Base-by-base conservation (phyloP, 1,140 invertebrate species). In the Drosophila fuyamai region DNA sequence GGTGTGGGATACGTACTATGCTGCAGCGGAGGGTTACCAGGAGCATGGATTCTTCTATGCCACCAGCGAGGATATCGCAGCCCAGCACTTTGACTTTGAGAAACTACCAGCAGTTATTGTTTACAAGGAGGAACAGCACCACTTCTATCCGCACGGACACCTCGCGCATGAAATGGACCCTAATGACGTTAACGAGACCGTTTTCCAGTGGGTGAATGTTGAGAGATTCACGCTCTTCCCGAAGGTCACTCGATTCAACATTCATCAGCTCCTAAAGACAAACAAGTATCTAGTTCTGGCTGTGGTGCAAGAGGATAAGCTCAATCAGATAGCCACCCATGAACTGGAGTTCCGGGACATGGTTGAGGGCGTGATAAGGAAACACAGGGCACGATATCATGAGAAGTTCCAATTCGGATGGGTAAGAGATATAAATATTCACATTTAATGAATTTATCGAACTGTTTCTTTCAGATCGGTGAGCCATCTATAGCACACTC, bases 211-310 rank as follows among this genome's bases (percentile, higher is more conserved):
- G 98, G 94, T 99, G 18, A 97, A 97, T 88, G 93, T 95, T 43
- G 98, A 99, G 92, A 94, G 98, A 63, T 99, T 99, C 94, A 94
- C 96, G 36, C 95, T 96, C 50, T 98, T 99, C 85, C 96, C 97
- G 9, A 97, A 97, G 94, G 95, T 92, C 8, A 97, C 97, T 7
- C 93, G 95, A 60, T 95, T 96, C 50, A 98, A 97, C 91, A 95
- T 98, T 63, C 95, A 97, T 93, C 95, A 97, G 92, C 91, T 98
- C 47, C 94, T 97, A 71, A 94, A 96, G 77, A 97, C 97, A n/a
- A 95, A 95, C 90, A 98, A 98, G 91, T 97, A 96, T 92, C 92
- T 98, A 55, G 97, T 97, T 18, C 93, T 98, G 46, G 97, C 96
- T 16, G 96, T 98, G 50, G 95, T 98, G 0, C 96, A 97, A 89